phyloP scores from a whole-genome alignment of 2,797 vertebrate species.

The Kryptolebias ocellatus region DNA sequence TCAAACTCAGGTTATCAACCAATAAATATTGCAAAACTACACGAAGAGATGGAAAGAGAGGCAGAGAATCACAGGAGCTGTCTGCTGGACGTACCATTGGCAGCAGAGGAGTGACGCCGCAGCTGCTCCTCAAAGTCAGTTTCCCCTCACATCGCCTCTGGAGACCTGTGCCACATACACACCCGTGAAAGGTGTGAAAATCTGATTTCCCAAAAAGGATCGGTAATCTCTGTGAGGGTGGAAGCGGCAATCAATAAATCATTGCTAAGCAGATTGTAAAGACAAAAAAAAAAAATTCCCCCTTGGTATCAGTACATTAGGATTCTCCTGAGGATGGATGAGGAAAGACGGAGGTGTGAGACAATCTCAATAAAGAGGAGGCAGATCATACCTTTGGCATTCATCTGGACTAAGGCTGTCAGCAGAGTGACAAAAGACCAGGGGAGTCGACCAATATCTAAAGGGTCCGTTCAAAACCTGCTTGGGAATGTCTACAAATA shows the following conservation, averaged over 20 bases:
- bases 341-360: slow-evolving; percentile 74
- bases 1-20: slow-evolving; percentile 54
- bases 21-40: slow-evolving; percentile 72
- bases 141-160: slow-evolving; percentile 80
- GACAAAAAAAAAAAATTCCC: slow-evolving; percentile 89
- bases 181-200: slow-evolving; percentile 98
- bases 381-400: slow-evolving; percentile 86
- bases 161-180: slow-evolving; percentile 85
- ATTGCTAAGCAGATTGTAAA: slow-evolving; percentile 99
- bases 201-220: slow-evolving; percentile 99
- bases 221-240: slow-evolving; percentile 97
- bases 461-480: slow-evolving; percentile 25
- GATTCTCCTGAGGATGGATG: slow-evolving; percentile 85
- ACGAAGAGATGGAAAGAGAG: slow-evolving; percentile 43
- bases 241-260: slow-evolving; percentile 96
- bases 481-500: slow-evolving; percentile 52
- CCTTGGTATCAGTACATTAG: slow-evolving; percentile 95
- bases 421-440: slow-evolving; percentile 46
- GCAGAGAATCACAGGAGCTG: slow-evolving; percentile 47
- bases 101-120: slow-evolving; percentile 86
- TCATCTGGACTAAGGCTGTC: slow-evolving; percentile 84
- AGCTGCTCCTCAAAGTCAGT: slow-evolving; percentile 93
- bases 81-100: slow-evolving; percentile 76
- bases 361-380: slow-evolving; percentile 94
- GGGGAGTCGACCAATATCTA: slow-evolving; percentile 32